phyloP scores from a whole-genome alignment of 2,797 vertebrate genomes.

The Brachyrhaphis roseni region DNA sequence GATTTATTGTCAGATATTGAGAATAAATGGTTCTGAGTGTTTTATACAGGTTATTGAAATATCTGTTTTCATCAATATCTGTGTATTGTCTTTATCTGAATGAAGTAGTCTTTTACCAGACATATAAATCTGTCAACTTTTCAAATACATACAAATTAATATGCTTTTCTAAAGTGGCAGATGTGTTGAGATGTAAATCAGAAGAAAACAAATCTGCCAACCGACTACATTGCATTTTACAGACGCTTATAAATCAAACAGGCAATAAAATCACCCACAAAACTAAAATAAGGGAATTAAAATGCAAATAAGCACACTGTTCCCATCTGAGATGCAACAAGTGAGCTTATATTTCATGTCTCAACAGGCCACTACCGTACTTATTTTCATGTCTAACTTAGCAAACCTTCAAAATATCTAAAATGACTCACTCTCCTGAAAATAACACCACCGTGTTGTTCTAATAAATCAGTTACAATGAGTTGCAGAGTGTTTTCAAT shows the following conservation, averaged over 20 bases:
- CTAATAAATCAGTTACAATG: slow-evolving; percentile 45
- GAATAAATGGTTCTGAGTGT: neutral
- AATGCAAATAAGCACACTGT: slow-evolving; percentile 8
- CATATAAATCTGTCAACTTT: neutral
- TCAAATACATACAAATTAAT: neutral
- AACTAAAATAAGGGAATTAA: neutral
- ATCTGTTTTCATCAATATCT: neutral
- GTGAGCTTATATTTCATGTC: slow-evolving; percentile 19
- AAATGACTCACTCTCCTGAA: slow-evolving; percentile 38
- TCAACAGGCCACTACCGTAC: slow-evolving; percentile 17
- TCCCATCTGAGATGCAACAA: neutral
- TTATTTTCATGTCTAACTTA: slow-evolving; percentile 16
- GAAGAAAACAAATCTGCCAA: neutral
- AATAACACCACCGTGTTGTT: slow-evolving; percentile 7
- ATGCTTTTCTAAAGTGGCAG: neutral
- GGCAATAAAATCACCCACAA: slow-evolving; percentile 12
- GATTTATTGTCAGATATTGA: neutral
- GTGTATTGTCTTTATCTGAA: neutral
- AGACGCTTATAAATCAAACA: slow-evolving; percentile 1
- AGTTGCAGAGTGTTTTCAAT: slow-evolving; percentile 34
- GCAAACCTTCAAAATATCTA: slow-evolving; percentile 38
- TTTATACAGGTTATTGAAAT: neutral
- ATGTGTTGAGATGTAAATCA: neutral
- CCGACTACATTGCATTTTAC: neutral
- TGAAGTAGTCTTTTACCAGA: neutral